Percentiles rank a stretch among this genome's conserved stretches.
Evolutionary conservation across 1,140 invertebrate genomes (phyloP).

Genomic region (Diorhabda carinulata): DNA sequence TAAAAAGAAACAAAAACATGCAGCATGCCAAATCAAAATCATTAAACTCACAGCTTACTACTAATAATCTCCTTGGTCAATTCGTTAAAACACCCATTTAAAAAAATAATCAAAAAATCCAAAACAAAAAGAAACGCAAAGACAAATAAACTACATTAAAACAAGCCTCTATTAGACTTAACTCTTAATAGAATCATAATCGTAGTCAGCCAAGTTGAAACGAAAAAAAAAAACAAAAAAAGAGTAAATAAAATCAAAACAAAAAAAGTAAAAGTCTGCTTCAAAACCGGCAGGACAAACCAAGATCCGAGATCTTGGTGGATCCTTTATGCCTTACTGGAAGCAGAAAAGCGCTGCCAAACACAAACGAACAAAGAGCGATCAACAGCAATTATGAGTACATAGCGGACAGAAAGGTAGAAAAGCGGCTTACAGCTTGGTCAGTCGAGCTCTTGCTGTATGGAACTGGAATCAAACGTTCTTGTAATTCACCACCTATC

Average conservation of each 20-base stretch:
- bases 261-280: background rate
- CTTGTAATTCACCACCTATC: conserved; percentile 99
- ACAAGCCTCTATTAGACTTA: too few species aligned
- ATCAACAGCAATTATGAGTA: conserved; percentile 43
- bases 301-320: background rate
- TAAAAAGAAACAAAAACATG: conserved; percentile 38
- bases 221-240: background rate
- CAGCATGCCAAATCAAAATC: conserved; percentile 39
- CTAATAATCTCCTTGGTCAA: background rate
- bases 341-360: conserved; percentile 40
- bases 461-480: conserved; percentile 97
- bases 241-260: background rate
- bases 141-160: conserved; percentile 3
- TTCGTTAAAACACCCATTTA: background rate
- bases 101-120: conserved; percentile 32
- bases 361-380: conserved; percentile 45
- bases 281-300: background rate
- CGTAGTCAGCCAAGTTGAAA: background rate
- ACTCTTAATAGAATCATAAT: too few species aligned
- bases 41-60: conserved; percentile 9
- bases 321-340: conserved; percentile 29
- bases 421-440: conserved; percentile 92
- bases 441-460: conserved; percentile 99
- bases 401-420: conserved; percentile 51
- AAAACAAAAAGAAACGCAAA: conserved; percentile 33